Base-by-base conservation (phyloP, 2,113 vertebrate genomes). In the Brachypteracias leptosomus region DNA sequence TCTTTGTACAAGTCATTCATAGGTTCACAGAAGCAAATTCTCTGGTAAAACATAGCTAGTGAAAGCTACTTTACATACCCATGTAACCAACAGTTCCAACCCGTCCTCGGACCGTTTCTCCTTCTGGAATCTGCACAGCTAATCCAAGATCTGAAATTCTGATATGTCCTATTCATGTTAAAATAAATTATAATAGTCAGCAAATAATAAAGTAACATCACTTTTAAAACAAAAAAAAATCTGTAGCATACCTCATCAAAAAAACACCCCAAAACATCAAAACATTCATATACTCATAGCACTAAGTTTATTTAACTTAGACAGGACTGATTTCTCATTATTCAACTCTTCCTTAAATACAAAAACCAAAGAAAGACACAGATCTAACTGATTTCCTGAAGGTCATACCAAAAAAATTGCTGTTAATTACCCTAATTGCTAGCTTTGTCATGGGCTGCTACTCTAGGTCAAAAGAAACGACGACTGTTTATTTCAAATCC, bases 21-120 rank as follows among this genome's bases (percentile, higher is more conserved):
- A 25, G 8, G n/a, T 18, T 40, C 14, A 46, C 4, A 72, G 42
- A 68, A 78, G 18, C 4, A 63, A 87, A 9, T 35, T 82, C 79
- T 79, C 47, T 71, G 15, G 8, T 71, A 33, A 52, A 79, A 54
- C 2, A 1, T 36, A 91, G 75, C 13, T 55, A 78, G 19, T 4
- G 85, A 87, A 88, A 47, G 29, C 67, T 63, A 71, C 11, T 55
- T 57, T 77, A 96, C 98, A 42, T 96, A 99, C 99, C 99, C 99
- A 99, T 99, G 97, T 99, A 99, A 91, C 99, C 99, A 52, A 99
- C 98, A 3, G 99, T 99, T 33, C 99, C 99, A 44, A 99, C 99
- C 79, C 98, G 97, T 92, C 99, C 99, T 95, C 98, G 98, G 91
- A 99, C 98, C 2, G 96, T 98, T 95, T 98, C 98, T 77, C 97